phyloP scores from a whole-genome alignment of 2,113 vertebrate species.

The Motacilla tschutschensis region DNA sequence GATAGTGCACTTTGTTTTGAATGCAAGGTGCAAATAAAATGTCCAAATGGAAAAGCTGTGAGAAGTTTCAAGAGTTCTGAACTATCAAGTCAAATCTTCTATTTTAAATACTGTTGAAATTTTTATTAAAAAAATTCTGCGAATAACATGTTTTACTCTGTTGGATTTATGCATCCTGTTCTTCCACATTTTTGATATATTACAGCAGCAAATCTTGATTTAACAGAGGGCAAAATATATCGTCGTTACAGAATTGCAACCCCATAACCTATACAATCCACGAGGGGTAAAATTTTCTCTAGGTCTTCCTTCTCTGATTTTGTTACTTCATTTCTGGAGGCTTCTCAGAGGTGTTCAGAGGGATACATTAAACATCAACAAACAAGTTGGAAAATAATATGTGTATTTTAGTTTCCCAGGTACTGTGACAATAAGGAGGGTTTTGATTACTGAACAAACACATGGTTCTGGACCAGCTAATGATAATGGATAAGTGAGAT shows the following conservation, averaged over 20 bases:
- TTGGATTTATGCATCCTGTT: not conserved
- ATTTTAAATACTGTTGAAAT: not conserved
- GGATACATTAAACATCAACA: not conserved
- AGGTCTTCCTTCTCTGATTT: not conserved
- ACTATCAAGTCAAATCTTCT: not conserved
- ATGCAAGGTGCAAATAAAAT: not conserved
- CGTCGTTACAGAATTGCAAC: not conserved
- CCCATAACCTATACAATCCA: not conserved
- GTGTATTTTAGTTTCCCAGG: not conserved
- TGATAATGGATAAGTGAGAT: not conserved
- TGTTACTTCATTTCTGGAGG: not conserved
- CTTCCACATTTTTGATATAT: not conserved
- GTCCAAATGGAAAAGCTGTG: not conserved
- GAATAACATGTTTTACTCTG: not conserved
- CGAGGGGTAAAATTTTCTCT: not conserved
- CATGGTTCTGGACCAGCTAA: not conserved
- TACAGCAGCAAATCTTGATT: not conserved
- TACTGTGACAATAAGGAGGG: not conserved
- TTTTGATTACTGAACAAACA: not conserved
- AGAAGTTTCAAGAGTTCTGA: not conserved
- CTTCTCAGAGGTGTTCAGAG: not conserved
- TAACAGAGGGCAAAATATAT: not conserved
- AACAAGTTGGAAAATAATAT: not conserved
- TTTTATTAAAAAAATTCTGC: not conserved
- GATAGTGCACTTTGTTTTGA: not conserved